These are phyloP conservation scores for Takifugu ocellatus DNA, from an alignment of 2,797 vertebrate genomes.

Conservation along the genomic window DNA sequence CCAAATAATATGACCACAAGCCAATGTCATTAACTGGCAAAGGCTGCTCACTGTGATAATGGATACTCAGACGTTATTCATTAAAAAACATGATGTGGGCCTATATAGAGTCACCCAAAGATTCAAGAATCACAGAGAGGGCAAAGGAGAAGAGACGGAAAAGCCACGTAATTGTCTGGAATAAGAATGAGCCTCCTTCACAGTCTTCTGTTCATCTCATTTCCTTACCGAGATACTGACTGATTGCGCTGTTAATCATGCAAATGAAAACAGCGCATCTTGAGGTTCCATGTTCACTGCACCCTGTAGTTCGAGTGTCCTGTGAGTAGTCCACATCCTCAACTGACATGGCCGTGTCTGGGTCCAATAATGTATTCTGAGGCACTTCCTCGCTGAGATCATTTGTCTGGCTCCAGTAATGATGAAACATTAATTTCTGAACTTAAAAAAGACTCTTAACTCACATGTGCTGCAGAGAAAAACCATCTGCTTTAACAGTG, in stretches of 20 bases:
- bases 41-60: conserved; percentile 14
- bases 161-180: conserved; percentile 35
- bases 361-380: conserved; percentile 29
- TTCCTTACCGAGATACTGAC: conserved; percentile 37
- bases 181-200: conserved; percentile 50
- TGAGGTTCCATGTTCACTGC: conserved; percentile 6
- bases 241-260: conserved; percentile 53
- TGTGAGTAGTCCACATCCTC: conserved; percentile 35
- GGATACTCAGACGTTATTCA: conserved; percentile 16
- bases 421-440: conserved; percentile 24
- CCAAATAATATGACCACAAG: conserved; percentile 18
- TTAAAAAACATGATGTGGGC: background rate
- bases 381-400: conserved; percentile 23
- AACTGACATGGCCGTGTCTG: conserved; percentile 16
- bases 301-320: conserved; percentile 14
- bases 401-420: conserved; percentile 22
- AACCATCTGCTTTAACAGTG: conserved; percentile 18
- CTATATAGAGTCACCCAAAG: conserved; percentile 21
- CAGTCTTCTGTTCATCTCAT: conserved; percentile 28
- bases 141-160: conserved; percentile 26
- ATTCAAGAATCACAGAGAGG: conserved; percentile 7
- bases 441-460: conserved; percentile 21
- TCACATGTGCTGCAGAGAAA: conserved; percentile 22
- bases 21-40: conserved; percentile 4
- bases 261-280: conserved; percentile 49